Evolutionary conservation across 2,888 invertebrate species (phyloP).

Genomic region (Anaspis maculata): DNA sequence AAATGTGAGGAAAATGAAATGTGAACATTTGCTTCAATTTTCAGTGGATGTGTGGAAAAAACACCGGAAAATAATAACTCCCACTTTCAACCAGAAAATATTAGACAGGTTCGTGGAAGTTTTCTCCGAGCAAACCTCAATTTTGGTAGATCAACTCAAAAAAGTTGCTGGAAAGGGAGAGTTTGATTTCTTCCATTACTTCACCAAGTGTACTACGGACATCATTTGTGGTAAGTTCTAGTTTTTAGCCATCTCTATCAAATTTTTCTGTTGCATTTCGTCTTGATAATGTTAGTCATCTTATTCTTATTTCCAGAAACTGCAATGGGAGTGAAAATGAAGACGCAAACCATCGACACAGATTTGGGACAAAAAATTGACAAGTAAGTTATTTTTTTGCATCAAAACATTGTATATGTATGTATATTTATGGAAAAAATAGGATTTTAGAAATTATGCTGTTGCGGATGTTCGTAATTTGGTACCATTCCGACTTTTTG

Average conservation of each 20-base stretch:
- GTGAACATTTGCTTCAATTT: too few relatives aligned
- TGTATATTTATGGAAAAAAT: too few relatives aligned
- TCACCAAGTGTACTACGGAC: slow-evolving; percentile 53
- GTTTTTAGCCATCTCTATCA: neutral
- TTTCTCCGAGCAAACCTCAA: slow-evolving; percentile 50
- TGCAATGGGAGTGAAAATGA: slow-evolving; percentile 61
- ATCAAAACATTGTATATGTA: too few relatives aligned
- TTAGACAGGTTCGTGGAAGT: slow-evolving; percentile 53
- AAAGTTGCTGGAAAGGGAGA: slow-evolving; percentile 36
- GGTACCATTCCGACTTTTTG: too few relatives aligned
- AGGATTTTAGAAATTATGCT: too few relatives aligned
- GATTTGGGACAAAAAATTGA: slow-evolving; percentile 40
- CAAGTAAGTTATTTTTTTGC: too few relatives aligned
- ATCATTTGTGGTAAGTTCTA: slow-evolving; percentile 49
- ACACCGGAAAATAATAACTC: slow-evolving; percentile 52
- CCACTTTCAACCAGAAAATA: slow-evolving; percentile 56
- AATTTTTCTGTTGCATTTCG: too few relatives aligned
- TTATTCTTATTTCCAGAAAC: slow-evolving; percentile 47
- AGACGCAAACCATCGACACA: slow-evolving; percentile 49
- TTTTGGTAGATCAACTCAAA: slow-evolving; percentile 43
- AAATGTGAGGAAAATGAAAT: too few relatives aligned
- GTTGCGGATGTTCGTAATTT: too few relatives aligned
- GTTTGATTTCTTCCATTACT: slow-evolving; percentile 48
- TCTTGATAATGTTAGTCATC: neutral
- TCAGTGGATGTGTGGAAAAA: slow-evolving; percentile 51